Conservation (phyloP, 1,140 invertebrate species). For the Cyclargus thomasi region DNA sequence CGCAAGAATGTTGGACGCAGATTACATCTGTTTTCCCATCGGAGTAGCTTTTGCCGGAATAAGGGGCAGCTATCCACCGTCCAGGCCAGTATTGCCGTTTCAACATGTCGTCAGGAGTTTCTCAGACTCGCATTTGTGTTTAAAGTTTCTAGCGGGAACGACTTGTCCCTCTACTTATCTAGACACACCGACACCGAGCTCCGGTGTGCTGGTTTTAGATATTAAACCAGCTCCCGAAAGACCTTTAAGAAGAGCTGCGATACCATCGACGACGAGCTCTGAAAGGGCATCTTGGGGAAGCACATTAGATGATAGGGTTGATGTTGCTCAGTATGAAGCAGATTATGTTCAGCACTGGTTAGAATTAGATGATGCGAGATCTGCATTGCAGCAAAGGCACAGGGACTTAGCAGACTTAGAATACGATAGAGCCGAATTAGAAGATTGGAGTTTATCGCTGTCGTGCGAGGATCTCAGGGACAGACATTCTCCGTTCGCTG, state of each 20-base stretch:
- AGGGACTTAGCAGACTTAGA: constrained; percentile 81
- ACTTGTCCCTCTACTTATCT: constrained; percentile 73
- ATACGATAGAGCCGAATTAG: constrained; percentile 84
- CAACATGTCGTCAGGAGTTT: constrained; percentile 84
- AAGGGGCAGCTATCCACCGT: constrained; percentile 82
- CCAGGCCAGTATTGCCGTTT: constrained; percentile 80
- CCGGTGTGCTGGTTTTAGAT: constrained; percentile 76
- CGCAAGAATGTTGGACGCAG: constrained; percentile 77
- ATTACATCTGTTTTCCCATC: constrained; percentile 81
- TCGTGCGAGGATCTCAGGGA: constrained; percentile 81
- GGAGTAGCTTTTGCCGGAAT: constrained; percentile 79
- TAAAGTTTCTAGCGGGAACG: constrained; percentile 78
- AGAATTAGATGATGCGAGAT: constrained; percentile 81
- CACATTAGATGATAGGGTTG: constrained; percentile 73
- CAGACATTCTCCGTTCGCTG: constrained; percentile 68
- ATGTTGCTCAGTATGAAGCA: constrained; percentile 81
- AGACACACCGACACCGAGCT: constrained; percentile 76
- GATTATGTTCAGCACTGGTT: constrained; percentile 86
- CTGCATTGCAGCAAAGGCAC: constrained; percentile 79
- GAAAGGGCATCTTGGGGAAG: constrained; percentile 77
- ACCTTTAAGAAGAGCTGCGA: constrained; percentile 53
- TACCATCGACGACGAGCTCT: constrained; percentile 66
- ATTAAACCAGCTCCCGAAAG: constrained; percentile 66
- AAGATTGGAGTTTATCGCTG: constrained; percentile 86
- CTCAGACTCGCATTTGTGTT: constrained; percentile 82